phyloP scores from a whole-genome alignment of 2,113 vertebrate genomes.

The Cyanoderma ruficeps region DNA sequence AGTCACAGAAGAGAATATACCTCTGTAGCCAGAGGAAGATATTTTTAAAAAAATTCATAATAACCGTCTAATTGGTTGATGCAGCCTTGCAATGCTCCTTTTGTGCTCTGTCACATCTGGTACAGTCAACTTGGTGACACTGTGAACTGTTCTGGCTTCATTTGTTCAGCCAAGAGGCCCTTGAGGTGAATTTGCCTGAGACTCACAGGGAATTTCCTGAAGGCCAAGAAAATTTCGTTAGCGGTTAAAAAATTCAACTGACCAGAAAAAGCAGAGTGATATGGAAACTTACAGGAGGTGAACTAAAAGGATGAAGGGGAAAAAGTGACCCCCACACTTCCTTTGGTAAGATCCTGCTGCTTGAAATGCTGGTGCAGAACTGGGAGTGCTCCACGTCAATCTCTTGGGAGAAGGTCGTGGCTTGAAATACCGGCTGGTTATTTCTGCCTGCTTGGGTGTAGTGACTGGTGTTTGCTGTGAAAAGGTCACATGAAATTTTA shows the following conservation, averaged over 20 bases:
- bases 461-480: neutral
- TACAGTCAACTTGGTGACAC: neutral
- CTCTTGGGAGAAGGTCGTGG: neutral
- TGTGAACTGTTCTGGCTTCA: neutral
- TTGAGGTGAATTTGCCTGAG: neutral
- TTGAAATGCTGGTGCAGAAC: neutral
- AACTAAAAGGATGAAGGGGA: neutral
- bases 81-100: neutral
- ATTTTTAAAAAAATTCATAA: neutral
- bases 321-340: fast-evolving
- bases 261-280: neutral
- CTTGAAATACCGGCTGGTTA: neutral
- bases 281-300: neutral
- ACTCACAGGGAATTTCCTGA: neutral
- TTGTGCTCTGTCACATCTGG: neutral
- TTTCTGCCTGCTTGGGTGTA: neutral
- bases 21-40: neutral
- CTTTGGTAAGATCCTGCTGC: neutral
- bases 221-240: neutral
- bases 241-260: neutral
- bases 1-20: neutral
- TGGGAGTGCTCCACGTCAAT: neutral
- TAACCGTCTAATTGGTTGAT: neutral
- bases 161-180: neutral
- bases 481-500: neutral